Evolutionary conservation across 1,140 invertebrate species (phyloP).

Genomic region (Zeugodacus cucurbitae): DNA sequence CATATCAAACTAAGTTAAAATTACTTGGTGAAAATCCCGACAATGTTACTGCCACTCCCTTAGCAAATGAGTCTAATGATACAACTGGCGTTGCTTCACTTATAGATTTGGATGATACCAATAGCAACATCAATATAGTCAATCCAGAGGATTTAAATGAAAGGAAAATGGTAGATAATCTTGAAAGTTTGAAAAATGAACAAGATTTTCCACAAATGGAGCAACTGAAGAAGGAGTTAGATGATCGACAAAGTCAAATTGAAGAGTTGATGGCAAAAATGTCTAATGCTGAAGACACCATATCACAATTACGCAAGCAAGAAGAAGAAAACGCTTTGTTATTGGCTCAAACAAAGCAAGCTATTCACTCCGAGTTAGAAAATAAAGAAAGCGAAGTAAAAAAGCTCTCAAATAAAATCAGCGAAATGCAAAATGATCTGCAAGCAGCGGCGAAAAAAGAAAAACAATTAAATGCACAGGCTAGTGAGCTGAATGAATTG

Average conservation of each 20-base stretch:
- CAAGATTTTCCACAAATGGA: constrained; percentile 40
- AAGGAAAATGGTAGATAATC: background rate
- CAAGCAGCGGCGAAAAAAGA: constrained; percentile 45
- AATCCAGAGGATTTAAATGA: background rate
- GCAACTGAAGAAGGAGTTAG: constrained; percentile 55
- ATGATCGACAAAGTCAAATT: constrained; percentile 63
- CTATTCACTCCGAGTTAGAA: constrained; percentile 83
- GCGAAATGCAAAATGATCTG: constrained; percentile 53
- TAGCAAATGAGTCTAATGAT: background rate
- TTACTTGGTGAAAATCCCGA: constrained; percentile 66
- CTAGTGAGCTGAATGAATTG: constrained; percentile 51
- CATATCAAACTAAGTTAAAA: constrained; percentile 83
- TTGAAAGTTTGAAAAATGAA: background rate
- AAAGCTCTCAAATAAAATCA: constrained; percentile 61
- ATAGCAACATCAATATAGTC: background rate
- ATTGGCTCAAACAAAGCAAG: constrained; percentile 83
- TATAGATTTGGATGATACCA: constrained; percentile 16
- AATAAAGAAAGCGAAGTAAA: constrained; percentile 78
- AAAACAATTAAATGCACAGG: constrained; percentile 44
- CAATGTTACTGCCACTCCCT: constrained; percentile 53
- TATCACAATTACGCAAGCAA: constrained; percentile 71
- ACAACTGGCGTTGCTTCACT: background rate
- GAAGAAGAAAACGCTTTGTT: constrained; percentile 83
- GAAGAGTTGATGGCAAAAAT: constrained; percentile 48
- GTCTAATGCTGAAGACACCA: background rate